These are phyloP conservation scores for Tauraco erythrolophus DNA, from an alignment of 2,113 vertebrate genomes.

Conservation along the genomic window DNA sequence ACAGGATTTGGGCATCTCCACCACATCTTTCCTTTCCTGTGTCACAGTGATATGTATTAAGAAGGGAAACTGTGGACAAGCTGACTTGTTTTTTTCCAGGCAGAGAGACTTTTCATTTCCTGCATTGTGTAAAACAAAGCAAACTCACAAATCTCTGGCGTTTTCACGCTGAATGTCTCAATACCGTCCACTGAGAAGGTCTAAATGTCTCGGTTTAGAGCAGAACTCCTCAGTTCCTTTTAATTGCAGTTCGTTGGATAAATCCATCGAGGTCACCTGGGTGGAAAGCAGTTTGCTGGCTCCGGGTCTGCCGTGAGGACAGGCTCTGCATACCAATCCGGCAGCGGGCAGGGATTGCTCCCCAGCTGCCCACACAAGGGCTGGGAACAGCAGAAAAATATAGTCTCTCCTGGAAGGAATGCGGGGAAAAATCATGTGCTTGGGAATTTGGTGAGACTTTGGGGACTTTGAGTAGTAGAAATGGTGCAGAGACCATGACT, in stretches of 20 bases:
- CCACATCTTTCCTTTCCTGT: neutral
- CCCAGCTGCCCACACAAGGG: neutral
- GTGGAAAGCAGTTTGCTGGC: neutral
- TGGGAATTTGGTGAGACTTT: neutral
- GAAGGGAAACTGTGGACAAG: neutral
- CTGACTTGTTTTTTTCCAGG: too few species aligned
- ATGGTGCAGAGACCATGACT: rapidly evolving
- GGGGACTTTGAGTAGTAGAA: rapidly evolving
- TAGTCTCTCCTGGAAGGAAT: neutral
- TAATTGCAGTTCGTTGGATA: neutral
- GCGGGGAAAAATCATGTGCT: rapidly evolving
- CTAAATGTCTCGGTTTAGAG: neutral
- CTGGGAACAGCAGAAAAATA: neutral
- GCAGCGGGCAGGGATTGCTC: neutral
- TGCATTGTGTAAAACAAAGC: neutral
- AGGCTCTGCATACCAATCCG: neutral
- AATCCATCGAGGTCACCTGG: neutral
- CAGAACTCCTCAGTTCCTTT: neutral
- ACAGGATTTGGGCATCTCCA: neutral
- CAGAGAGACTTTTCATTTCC: neutral
- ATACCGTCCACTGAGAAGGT: neutral
- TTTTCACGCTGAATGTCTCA: neutral
- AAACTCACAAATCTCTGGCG: neutral
- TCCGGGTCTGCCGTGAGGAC: neutral
- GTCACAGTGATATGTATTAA: neutral